Percentiles rank a stretch among this genome's conserved stretches.
Evolutionary conservation across 2,797 vertebrate species (phyloP).

Genomic region (Myripristis murdjan): DNA sequence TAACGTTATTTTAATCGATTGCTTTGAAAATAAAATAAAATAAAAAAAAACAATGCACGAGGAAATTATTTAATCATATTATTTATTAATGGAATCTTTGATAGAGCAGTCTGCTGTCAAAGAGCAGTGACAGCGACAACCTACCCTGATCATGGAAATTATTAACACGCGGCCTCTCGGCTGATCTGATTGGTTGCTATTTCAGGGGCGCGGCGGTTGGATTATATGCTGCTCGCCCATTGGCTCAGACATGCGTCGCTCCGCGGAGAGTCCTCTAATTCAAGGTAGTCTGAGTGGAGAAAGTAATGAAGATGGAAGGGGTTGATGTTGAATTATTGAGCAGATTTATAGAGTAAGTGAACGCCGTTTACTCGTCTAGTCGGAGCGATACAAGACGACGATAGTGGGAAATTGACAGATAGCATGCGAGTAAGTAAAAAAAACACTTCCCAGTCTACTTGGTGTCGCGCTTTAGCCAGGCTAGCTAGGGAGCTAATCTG

Average conservation of each 20-base stretch:
- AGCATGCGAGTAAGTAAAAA: constrained; percentile 87
- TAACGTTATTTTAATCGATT: background rate
- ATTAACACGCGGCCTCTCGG: background rate
- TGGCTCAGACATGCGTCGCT: constrained; percentile 72
- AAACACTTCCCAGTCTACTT: constrained; percentile 53
- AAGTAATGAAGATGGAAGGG: constrained; percentile 86
- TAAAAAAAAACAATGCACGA: background rate
- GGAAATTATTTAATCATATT: constrained; percentile 16
- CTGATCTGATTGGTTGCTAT: constrained; percentile 68
- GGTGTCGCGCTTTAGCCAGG: constrained; percentile 64
- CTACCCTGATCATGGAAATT: constrained; percentile 76
- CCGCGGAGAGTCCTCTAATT: constrained; percentile 36
- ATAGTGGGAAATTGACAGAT: constrained; percentile 61
- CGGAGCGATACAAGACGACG: constrained; percentile 47
- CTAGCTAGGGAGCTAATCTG: constrained; percentile 80
- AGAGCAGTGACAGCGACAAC: constrained; percentile 73
- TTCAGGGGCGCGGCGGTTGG: constrained; percentile 20
- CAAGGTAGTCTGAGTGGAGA: constrained; percentile 82
- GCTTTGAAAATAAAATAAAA: background rate
- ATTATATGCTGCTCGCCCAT: constrained; percentile 50
- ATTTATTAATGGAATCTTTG: constrained; percentile 33
- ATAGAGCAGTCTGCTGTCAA: constrained; percentile 59
- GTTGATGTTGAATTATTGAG: constrained; percentile 81
- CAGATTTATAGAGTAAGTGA: constrained; percentile 76
- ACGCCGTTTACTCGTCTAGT: constrained; percentile 31